Evolutionary conservation across 2,888 invertebrate genomes (phyloP).

Genomic region (Macrosiphum euphorbiae): DNA sequence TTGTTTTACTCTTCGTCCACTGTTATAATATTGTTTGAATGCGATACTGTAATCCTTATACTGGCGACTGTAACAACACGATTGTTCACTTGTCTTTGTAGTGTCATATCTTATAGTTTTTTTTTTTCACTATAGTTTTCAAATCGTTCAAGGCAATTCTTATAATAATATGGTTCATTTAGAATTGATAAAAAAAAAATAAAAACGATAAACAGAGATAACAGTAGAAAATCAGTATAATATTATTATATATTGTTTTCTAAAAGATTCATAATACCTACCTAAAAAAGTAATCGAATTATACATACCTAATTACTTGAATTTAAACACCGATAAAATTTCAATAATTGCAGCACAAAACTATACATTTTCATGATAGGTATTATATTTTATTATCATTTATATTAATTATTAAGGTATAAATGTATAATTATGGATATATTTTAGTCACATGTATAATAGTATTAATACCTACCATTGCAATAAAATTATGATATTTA

Average conservation of each 20-base stretch:
- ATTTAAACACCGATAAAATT: neutral
- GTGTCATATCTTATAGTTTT: neutral
- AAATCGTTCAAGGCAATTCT: neutral
- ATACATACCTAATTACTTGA: neutral
- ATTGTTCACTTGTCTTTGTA: neutral
- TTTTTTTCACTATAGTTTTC: neutral
- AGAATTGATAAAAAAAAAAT: neutral
- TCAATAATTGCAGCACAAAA: neutral
- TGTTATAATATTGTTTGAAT: neutral
- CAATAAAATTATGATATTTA: neutral
- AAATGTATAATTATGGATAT: neutral
- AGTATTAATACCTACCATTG: too few relatives aligned
- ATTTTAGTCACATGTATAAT: neutral
- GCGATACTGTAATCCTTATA: neutral
- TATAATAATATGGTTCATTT: neutral
- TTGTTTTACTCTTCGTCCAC: neutral
- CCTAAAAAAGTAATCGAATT: neutral
- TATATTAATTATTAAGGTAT: neutral
- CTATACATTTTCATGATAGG: neutral
- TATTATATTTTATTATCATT: neutral
- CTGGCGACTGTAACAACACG: neutral
- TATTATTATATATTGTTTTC: neutral
- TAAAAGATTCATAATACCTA: neutral
- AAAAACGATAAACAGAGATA: neutral
- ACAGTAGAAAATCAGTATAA: neutral